These are phyloP conservation scores for Oryzias woworae DNA, from an alignment of 2,113 vertebrate genomes.

Conservation along the genomic window DNA sequence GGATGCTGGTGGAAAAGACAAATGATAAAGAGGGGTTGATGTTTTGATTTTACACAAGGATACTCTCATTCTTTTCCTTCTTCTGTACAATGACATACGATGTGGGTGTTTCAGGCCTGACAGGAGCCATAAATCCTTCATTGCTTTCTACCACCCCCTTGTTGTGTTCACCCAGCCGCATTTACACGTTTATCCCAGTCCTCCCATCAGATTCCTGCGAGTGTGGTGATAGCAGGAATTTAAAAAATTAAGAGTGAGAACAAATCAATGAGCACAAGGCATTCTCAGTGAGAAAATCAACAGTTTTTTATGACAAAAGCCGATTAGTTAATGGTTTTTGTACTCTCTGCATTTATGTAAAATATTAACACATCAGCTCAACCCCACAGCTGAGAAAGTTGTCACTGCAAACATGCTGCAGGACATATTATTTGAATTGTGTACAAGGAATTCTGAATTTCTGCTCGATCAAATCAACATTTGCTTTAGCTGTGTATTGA, in stretches of 20 bases:
- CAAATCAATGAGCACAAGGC: conserved; percentile 68
- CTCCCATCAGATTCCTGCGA: conserved; percentile 36
- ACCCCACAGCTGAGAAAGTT: too few relatives aligned
- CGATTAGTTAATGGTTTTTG: conserved; percentile 21
- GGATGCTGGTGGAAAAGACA: conserved; percentile 83
- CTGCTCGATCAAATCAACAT: too few relatives aligned
- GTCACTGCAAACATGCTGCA: too few relatives aligned
- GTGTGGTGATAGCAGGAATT: conserved; percentile 50
- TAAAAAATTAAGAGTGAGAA: conserved; percentile 18
- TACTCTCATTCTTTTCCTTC: conserved; percentile 84
- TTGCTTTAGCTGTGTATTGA: too few relatives aligned
- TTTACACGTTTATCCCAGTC: background rate
- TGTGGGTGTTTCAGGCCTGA: conserved; percentile 76
- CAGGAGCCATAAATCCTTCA: conserved; percentile 75
- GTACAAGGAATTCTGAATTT: too few relatives aligned
- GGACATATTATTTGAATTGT: too few relatives aligned
- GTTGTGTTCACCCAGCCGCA: conserved; percentile 40
- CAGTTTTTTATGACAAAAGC: conserved; percentile 57
- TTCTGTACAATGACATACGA: conserved; percentile 86
- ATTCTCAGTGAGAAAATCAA: conserved; percentile 52
- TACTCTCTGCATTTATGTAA: too few relatives aligned
- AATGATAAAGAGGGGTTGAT: conserved; percentile 95
- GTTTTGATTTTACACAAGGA: conserved; percentile 87
- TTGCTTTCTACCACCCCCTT: conserved; percentile 27
- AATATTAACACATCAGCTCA: too few relatives aligned